A percentile compares a stretch with the other conserved stretches of the same genome.
phyloP scores from a whole-genome alignment of 2,888 invertebrate genomes.

The Eueremaeus valkanovi region DNA sequence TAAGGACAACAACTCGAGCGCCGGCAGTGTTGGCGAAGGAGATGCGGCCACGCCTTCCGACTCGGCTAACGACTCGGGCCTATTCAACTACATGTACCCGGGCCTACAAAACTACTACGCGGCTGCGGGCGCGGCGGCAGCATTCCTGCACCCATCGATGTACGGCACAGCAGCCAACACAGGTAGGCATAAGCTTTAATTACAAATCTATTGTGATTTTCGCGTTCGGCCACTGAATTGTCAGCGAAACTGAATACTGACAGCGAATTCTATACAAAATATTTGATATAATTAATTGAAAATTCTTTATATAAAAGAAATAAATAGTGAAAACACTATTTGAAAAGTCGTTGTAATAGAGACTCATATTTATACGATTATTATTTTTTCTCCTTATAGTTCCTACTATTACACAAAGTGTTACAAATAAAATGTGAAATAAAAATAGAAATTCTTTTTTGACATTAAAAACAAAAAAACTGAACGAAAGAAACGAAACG shows the following conservation, averaged over 20 bases:
- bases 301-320: background rate
- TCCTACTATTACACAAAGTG: constrained; percentile 28
- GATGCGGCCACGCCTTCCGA: constrained; percentile 54
- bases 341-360: constrained; percentile 9
- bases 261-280: background rate
- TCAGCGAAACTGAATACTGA: background rate
- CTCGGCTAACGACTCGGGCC: constrained; percentile 51
- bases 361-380: background rate
- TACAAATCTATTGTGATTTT: constrained; percentile 3
- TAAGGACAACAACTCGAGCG: constrained; percentile 57
- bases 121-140: constrained; percentile 52
- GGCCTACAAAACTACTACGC: constrained; percentile 52
- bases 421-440: background rate
- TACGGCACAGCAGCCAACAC: constrained; percentile 48
- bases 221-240: background rate
- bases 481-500: no score
- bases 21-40: constrained; percentile 60
- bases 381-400: constrained; percentile 20
- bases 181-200: constrained; percentile 49
- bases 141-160: constrained; percentile 61
- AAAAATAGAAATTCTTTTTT: background rate
- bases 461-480: background rate
- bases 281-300: background rate
- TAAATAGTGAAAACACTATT: background rate
- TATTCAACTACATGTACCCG: constrained; percentile 54